A percentile compares a stretch with the other conserved stretches of the same genome.
These are phyloP conservation scores for Drosophila neotestacea DNA, from an alignment of 2,888 invertebrate genomes.

Conservation along the genomic window DNA sequence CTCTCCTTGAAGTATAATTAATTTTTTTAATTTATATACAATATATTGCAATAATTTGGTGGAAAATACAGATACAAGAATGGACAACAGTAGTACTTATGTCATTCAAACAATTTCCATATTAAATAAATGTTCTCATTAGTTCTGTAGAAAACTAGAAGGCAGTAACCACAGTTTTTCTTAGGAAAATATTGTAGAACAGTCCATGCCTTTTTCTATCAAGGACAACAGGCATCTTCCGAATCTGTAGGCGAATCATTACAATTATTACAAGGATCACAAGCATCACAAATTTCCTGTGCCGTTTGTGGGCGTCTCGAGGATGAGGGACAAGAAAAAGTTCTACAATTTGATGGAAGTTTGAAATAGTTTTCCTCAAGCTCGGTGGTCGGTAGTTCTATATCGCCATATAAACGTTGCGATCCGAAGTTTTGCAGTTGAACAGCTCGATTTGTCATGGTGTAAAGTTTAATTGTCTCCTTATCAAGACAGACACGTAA, in stretches of 20 bases:
- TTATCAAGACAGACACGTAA: conserved; percentile 69
- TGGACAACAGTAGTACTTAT: not conserved
- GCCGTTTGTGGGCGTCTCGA: conserved; percentile 17
- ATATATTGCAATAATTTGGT: not conserved
- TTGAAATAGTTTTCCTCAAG: not conserved
- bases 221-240: conserved; percentile 16
- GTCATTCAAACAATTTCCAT: too few relatives aligned
- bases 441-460: conserved; percentile 71
- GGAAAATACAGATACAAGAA: not conserved
- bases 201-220: too few relatives aligned
- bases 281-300: conserved; percentile 39
- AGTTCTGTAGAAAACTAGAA: too few relatives aligned
- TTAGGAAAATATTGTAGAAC: too few relatives aligned
- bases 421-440: conserved; percentile 80
- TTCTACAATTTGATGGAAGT: not conserved
- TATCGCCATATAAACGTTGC: conserved; percentile 61
- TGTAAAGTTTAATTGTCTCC: conserved; percentile 72
- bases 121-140: too few relatives aligned
- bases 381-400: conserved; percentile 72
- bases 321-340: not conserved
- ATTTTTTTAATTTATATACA: too few relatives aligned
- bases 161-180: too few relatives aligned
- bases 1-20: too few relatives aligned
- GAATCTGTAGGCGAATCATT: not conserved
- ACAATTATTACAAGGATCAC: conserved; percentile 7